Evolutionary conservation across 2,888 invertebrate species (phyloP).

Genomic region (Perithous albicinctus): DNA sequence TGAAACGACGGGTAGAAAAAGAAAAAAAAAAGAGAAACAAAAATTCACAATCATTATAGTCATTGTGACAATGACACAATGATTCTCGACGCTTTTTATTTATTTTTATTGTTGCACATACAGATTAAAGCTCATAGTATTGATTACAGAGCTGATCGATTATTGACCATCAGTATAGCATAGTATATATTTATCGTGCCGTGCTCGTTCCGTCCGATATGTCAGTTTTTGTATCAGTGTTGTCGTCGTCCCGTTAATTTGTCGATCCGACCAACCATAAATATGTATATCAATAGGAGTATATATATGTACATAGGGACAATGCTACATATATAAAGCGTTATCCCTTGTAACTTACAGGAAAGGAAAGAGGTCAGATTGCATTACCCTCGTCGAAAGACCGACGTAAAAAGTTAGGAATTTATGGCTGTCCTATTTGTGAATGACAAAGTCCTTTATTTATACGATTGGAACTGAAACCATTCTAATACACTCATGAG

Average conservation of each 20-base stretch:
- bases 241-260: conserved; percentile 77
- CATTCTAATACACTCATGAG: conserved; percentile 63
- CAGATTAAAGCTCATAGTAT: conserved; percentile 13
- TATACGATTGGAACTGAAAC: conserved; percentile 22
- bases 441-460: conserved; percentile 7
- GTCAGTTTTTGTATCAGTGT: conserved; percentile 79
- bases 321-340: conserved; percentile 13
- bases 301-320: not conserved
- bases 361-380: conserved; percentile 26
- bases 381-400: conserved; percentile 23
- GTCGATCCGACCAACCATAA: conserved; percentile 32
- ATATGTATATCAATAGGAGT: not conserved
- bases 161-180: conserved; percentile 54
- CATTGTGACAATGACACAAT: conserved; percentile 41
- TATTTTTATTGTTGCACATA: conserved; percentile 28
- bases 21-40: too few species aligned
- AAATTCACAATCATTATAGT: conserved; percentile 42
- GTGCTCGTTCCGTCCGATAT: conserved; percentile 82
- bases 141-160: conserved; percentile 36
- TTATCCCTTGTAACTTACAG: conserved; percentile 32
- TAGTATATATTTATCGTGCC: conserved; percentile 74
- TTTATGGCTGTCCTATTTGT: conserved; percentile 68
- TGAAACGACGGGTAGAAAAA: conserved; percentile 45
- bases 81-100: conserved; percentile 30
- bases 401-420: conserved; percentile 62